These are phyloP conservation scores for Dasyprocta punctata DNA, from an alignment of 2,113 vertebrate genomes.

Conservation along the genomic window DNA sequence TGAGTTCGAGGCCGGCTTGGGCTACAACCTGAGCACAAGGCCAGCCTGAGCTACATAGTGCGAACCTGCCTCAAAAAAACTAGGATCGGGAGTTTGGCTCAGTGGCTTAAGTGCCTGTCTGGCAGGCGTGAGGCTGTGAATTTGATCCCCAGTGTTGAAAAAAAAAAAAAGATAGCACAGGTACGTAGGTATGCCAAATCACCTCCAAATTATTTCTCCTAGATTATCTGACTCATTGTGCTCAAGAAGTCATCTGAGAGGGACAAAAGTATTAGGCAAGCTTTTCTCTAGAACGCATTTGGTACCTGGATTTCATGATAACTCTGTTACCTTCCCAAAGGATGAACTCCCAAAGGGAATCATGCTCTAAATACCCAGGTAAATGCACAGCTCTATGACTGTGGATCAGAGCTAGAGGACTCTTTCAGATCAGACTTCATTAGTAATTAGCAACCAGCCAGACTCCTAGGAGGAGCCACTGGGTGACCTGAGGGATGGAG, in stretches of 20 bases:
- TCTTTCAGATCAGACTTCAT: background rate
- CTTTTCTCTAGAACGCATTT: background rate
- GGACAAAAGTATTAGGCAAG: background rate
- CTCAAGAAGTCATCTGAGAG: background rate
- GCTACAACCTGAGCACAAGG: too few species aligned
- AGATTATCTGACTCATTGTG: background rate
- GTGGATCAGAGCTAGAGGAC: background rate
- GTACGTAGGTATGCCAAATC: background rate
- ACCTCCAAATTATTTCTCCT: background rate
- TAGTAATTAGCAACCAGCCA: slow-evolving; percentile 35
- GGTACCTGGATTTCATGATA: background rate
- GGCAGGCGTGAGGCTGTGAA: too few species aligned
- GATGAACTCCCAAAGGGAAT: background rate
- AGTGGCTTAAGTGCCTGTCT: too few species aligned
- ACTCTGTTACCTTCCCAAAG: background rate
- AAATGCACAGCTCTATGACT: background rate
- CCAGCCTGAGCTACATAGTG: too few species aligned
- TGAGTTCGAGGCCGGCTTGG: too few species aligned
- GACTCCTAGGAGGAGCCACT: slow-evolving; percentile 25
- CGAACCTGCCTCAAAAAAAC: too few species aligned
- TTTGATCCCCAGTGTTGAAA: too few species aligned
- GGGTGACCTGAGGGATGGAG: slow-evolving; percentile 28
- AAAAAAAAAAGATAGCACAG: background rate
- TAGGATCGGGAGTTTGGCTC: too few species aligned
- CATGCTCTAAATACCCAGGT: background rate